Evolutionary conservation across 2,797 vertebrate species (phyloP).

Genomic region (Atherinosoma microstoma): DNA sequence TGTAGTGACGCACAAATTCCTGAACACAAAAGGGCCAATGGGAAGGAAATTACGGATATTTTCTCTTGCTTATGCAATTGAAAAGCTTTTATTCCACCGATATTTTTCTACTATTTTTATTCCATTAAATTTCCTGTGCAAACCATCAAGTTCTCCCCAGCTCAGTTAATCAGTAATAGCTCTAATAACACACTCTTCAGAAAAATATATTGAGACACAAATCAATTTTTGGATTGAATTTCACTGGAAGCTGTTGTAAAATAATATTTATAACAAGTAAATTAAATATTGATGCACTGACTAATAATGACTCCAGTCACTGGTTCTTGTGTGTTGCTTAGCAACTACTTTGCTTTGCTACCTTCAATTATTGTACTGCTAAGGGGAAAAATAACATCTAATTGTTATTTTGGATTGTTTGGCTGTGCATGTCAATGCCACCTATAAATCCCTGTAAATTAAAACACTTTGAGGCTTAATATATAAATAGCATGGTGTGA

Average conservation of each 20-base stretch:
- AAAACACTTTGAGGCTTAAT: constrained; percentile 16
- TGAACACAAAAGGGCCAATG: constrained; percentile 57
- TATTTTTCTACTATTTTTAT: constrained; percentile 15
- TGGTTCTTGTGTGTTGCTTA: constrained; percentile 57
- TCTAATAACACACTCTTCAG: constrained; percentile 34
- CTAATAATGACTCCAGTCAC: constrained; percentile 46
- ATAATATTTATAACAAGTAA: constrained; percentile 44
- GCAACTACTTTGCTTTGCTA: constrained; percentile 58
- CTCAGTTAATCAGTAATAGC: constrained; percentile 32
- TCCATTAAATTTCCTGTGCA: constrained; percentile 19
- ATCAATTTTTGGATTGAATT: constrained; percentile 58
- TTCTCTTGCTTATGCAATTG: not conserved
- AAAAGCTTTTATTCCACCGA: constrained; percentile 19
- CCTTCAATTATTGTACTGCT: constrained; percentile 65
- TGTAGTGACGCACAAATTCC: constrained; percentile 83
- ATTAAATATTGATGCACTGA: constrained; percentile 64
- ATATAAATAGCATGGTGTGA: constrained; percentile 38
- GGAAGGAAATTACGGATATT: not conserved
- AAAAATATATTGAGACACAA: constrained; percentile 35
- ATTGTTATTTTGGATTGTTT: constrained; percentile 57
- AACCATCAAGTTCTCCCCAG: constrained; percentile 6
- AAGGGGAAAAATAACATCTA: constrained; percentile 59
- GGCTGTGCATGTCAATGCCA: constrained; percentile 42
- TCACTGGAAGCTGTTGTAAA: constrained; percentile 48
- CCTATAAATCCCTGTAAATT: constrained; percentile 36